These are phyloP conservation scores for Apotomis betuletana DNA, from an alignment of 2,888 invertebrate species.

Conservation along the genomic window DNA sequence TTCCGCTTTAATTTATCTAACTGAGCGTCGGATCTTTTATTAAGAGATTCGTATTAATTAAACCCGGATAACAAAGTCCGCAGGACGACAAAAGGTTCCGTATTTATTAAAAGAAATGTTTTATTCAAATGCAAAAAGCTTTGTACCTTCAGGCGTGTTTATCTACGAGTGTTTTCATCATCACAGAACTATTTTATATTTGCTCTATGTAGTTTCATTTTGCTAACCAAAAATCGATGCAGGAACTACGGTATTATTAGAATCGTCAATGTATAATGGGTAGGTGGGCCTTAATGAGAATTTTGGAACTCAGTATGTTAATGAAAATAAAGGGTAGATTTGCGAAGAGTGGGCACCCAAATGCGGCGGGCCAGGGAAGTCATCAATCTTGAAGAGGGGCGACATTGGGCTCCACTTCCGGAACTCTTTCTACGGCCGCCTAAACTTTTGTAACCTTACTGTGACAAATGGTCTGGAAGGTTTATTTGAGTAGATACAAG, in stretches of 20 bases:
- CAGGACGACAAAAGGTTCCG: slow-evolving; percentile 19
- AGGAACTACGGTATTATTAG: background rate
- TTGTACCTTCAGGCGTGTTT: background rate
- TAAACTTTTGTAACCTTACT: slow-evolving; percentile 72
- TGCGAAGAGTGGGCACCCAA: slow-evolving; percentile 56
- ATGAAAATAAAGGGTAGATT: slow-evolving; percentile 62
- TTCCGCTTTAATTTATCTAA: slow-evolving; percentile 36
- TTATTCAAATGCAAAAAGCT: slow-evolving; percentile 19
- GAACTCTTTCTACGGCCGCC: slow-evolving; percentile 64
- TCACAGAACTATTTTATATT: background rate
- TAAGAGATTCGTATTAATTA: slow-evolving; percentile 39
- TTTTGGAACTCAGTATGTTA: slow-evolving; percentile 60
- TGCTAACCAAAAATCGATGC: background rate
- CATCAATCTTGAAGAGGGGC: slow-evolving; percentile 75
- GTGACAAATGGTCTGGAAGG: slow-evolving; percentile 72
- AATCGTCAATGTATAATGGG: background rate
- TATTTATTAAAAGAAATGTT: slow-evolving; percentile 24
- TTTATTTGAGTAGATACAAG: slow-evolving; percentile 52
- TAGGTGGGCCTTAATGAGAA: slow-evolving; percentile 54
- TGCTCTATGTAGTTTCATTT: background rate
- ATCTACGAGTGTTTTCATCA: background rate
- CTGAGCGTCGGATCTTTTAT: slow-evolving; percentile 36
- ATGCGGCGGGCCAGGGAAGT: slow-evolving; percentile 57
- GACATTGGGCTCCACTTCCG: slow-evolving; percentile 72
- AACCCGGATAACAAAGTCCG: slow-evolving; percentile 28